Conservation (phyloP, 2,888 invertebrate species). For the Sylvicola fuscatus region DNA sequence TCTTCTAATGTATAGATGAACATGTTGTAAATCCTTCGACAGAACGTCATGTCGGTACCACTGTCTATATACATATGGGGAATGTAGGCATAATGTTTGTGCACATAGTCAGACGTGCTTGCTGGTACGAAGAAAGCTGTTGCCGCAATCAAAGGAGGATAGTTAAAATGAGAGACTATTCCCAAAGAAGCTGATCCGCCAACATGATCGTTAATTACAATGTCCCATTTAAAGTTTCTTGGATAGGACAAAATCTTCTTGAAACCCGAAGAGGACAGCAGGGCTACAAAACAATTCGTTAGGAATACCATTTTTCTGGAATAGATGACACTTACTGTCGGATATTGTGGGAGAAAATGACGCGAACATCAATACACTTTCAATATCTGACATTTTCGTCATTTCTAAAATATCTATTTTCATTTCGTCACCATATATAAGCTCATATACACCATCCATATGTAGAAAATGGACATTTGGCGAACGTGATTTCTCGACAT, state of each 20-base stretch:
- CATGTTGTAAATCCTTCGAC: no score
- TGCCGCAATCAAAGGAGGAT: constrained; percentile 16
- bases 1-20: no score
- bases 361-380: no score
- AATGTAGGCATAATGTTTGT: constrained; percentile 9
- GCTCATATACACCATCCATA: constrained; percentile 12
- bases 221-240: constrained; percentile 15
- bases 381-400: no score
- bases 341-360: no score
- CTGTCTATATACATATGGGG: no score
- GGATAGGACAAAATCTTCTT: constrained; percentile 14
- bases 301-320: no score
- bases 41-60: no score
- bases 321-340: no score
- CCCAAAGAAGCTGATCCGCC: constrained; percentile 15
- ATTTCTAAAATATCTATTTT: no score
- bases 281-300: no score
- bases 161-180: constrained; percentile 15
- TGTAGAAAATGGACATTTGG: constrained; percentile 13
- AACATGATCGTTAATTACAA: constrained; percentile 17
- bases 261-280: constrained; percentile 10
- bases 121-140: constrained; percentile 9
- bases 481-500: constrained; percentile 9
- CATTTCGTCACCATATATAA: neutral
- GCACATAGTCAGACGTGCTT: constrained; percentile 8